These are phyloP conservation scores for Microctenopoma steveboyesi DNA, from an alignment of 2,797 vertebrate species.

Conservation along the genomic window DNA sequence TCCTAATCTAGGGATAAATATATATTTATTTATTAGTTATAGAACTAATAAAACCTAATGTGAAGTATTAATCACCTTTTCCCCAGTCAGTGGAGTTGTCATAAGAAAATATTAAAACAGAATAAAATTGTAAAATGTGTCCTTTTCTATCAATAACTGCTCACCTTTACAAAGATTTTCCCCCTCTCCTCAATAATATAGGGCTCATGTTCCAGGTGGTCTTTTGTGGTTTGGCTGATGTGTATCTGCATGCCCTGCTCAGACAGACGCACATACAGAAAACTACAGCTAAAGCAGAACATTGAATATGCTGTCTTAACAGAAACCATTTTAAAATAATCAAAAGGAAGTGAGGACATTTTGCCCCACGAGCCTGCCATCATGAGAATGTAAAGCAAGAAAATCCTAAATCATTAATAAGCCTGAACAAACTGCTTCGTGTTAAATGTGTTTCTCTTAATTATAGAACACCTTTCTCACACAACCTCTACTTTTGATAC, in stretches of 20 bases:
- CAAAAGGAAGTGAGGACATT: neutral
- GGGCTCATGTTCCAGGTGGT: slow-evolving; percentile 84
- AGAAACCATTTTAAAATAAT: neutral
- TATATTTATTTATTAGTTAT: neutral
- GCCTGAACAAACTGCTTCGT: neutral
- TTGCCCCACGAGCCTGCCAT: neutral
- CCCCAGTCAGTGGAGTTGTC: neutral
- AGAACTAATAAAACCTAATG: neutral
- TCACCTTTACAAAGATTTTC: slow-evolving; percentile 84
- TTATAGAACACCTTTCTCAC: slow-evolving; percentile 20
- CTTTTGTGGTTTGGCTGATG: slow-evolving; percentile 85
- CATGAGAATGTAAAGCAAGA: neutral
- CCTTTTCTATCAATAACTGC: neutral
- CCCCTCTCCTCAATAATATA: slow-evolving; percentile 83
- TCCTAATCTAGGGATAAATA: neutral
- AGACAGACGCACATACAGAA: slow-evolving; percentile 48
- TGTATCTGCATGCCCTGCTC: slow-evolving; percentile 85
- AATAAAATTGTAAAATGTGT: neutral
- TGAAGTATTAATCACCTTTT: slow-evolving; percentile 7
- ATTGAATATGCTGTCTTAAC: slow-evolving; percentile 4
- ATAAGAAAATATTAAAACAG: neutral
- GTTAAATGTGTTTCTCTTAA: slow-evolving; percentile 19
- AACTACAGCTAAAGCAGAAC: slow-evolving; percentile 25
- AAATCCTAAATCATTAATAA: slow-evolving; percentile 16
- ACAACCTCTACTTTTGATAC: slow-evolving; percentile 36